phyloP scores from a whole-genome alignment of 1,140 invertebrate species.

The Leptoteleia sp. region DNA sequence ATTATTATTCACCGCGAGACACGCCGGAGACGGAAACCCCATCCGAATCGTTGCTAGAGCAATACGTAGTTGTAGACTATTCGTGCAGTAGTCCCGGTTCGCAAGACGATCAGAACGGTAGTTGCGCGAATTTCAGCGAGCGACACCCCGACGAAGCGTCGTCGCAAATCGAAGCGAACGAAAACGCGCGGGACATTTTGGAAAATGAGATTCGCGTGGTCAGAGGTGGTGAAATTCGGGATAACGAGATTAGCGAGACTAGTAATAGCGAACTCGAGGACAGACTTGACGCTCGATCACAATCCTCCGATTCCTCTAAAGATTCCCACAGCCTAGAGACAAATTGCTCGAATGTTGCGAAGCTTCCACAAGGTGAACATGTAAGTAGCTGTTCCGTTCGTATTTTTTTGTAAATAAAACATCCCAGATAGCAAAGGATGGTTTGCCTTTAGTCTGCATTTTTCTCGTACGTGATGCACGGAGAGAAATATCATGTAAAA shows the following conservation, averaged over 20 bases:
- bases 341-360: conserved; percentile 72
- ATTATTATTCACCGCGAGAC: conserved; percentile 34
- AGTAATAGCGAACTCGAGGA: conserved; percentile 15
- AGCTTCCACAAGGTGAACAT: conserved; percentile 66
- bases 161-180: neutral
- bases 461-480: no score
- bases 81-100: neutral
- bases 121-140: neutral
- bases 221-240: neutral
- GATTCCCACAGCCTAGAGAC: conserved; percentile 72
- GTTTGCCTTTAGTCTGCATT: no score
- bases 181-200: neutral
- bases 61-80: conserved; percentile 37
- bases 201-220: neutral
- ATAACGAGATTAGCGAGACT: conserved; percentile 3
- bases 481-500: no score
- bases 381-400: conserved; percentile 73
- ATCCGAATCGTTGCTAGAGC: conserved; percentile 29
- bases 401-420: conserved; percentile 40
- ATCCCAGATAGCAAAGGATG: no score
- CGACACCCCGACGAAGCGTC: neutral
- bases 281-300: neutral
- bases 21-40: conserved; percentile 2
- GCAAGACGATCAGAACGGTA: conserved; percentile 2
- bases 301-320: conserved; percentile 66